Conservation (phyloP, 2,113 vertebrate genomes). For the Rhizomys pruinosus region DNA sequence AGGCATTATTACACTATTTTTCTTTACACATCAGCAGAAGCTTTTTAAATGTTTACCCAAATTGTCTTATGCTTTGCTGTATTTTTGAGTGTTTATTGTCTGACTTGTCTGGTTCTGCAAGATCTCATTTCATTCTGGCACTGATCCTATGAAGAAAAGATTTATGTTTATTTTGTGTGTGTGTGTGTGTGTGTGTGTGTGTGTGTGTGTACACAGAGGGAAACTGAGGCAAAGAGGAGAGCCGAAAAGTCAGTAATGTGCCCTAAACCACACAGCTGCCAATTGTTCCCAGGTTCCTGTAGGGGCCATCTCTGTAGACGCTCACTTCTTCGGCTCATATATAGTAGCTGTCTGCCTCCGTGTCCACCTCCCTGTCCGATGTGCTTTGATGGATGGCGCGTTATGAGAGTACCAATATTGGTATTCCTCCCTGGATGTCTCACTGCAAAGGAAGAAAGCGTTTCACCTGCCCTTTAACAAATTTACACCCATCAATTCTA, state of each 20-base stretch:
- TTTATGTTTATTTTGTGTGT: too few relatives aligned
- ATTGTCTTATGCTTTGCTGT: background rate
- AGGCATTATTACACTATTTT: background rate
- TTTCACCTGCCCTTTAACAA: slow-evolving; percentile 75
- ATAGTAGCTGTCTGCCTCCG: too few relatives aligned
- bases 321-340: fast-evolving
- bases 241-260: background rate
- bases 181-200: too few relatives aligned
- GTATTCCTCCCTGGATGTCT: slow-evolving; percentile 44
- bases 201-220: too few relatives aligned
- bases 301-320: background rate
- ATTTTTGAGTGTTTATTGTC: slow-evolving; percentile 25
- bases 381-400: fast-evolving
- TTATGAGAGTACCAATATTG: fast-evolving
- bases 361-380: background rate
- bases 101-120: background rate
- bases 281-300: background rate
- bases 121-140: slow-evolving; percentile 1
- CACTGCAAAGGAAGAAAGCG: slow-evolving; percentile 73
- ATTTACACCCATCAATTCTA: slow-evolving; percentile 29
- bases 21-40: background rate
- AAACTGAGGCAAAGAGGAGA: background rate
- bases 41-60: slow-evolving; percentile 6
- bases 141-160: background rate
- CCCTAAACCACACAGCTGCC: fast-evolving